These are phyloP conservation scores for Cygnus atratus DNA, from an alignment of 2,113 vertebrate species.

Conservation along the genomic window DNA sequence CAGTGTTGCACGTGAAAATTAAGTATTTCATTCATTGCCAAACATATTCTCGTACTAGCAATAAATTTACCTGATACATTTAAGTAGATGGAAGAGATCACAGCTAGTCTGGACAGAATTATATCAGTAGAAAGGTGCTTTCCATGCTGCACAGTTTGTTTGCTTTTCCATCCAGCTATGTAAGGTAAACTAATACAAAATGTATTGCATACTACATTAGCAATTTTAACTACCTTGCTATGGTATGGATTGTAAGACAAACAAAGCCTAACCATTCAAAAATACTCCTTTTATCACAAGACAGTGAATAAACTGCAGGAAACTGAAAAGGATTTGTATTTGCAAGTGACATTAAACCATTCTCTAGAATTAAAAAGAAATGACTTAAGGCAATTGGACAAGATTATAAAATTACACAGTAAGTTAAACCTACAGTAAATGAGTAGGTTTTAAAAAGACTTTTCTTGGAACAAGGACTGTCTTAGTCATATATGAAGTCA, in stretches of 20 bases:
- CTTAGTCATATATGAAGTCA: background rate
- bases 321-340: background rate
- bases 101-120: background rate
- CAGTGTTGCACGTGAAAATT: background rate
- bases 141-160: accelerated
- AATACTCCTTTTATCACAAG: background rate
- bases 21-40: background rate
- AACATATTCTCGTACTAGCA: background rate
- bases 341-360: background rate
- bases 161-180: background rate
- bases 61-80: background rate
- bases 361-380: background rate
- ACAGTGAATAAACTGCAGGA: background rate
- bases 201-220: background rate
- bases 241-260: background rate
- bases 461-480: background rate
- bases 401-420: background rate
- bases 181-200: background rate
- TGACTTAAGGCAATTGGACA: background rate
- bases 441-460: background rate
- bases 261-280: background rate
- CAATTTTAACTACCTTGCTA: background rate
- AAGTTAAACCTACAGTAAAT: background rate
- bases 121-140: background rate
- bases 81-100: background rate